Conservation (phyloP, 1,140 invertebrate species). For the Mercenaria mercenaria region DNA sequence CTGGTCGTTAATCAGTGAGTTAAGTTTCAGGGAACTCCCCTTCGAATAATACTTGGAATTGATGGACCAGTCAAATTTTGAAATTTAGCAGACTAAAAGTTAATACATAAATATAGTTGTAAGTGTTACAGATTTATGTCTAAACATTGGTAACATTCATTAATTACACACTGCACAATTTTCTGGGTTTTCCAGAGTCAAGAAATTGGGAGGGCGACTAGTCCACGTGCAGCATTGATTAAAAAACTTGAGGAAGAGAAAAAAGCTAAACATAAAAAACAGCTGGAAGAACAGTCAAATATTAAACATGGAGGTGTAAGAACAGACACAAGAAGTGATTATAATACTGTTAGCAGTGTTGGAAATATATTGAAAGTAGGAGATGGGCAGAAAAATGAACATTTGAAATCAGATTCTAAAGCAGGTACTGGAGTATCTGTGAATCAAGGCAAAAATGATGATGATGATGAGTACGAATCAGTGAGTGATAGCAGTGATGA, state of each 20-base stretch:
- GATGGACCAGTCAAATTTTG: too few relatives aligned
- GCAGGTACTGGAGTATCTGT: background rate
- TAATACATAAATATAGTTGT: too few relatives aligned
- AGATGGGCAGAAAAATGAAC: background rate
- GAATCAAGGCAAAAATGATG: slow-evolving; percentile 29
- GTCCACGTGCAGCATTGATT: slow-evolving; percentile 58
- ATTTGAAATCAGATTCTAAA: background rate
- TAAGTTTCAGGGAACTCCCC: too few relatives aligned
- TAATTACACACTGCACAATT: too few relatives aligned
- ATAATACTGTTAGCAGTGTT: background rate
- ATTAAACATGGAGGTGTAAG: background rate
- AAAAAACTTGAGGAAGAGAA: slow-evolving; percentile 62
- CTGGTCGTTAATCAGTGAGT: too few relatives aligned
- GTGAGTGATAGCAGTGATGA: slow-evolving; percentile 63
- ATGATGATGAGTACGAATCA: slow-evolving; percentile 59
- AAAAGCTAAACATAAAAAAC: slow-evolving; percentile 9
- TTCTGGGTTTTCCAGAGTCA: slow-evolving; percentile 28
- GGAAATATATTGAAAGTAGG: background rate
- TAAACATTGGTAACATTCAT: too few relatives aligned
- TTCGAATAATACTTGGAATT: too few relatives aligned
- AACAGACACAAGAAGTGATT: background rate
- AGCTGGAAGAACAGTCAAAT: slow-evolving; percentile 3
- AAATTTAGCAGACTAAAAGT: too few relatives aligned
- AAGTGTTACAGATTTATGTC: too few relatives aligned
- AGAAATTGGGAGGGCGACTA: slow-evolving; percentile 14